Base-by-base conservation (phyloP, 2,888 invertebrate species). In the Deilephila porcellus region DNA sequence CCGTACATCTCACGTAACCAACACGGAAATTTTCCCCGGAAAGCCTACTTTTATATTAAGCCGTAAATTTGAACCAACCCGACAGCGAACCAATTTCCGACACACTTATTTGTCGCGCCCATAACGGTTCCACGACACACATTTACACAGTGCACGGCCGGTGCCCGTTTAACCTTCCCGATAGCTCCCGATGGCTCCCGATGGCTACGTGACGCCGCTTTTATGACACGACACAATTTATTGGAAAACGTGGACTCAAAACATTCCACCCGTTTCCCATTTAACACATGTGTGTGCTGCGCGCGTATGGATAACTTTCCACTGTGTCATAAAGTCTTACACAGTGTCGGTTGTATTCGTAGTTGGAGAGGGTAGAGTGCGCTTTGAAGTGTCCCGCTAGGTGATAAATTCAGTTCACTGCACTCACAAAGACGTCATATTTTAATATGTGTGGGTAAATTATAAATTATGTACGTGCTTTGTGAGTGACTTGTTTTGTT, bases 21-120 rank as follows among this genome's bases (percentile, higher is more conserved):
- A 78, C 82, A 76, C 79, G 80, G 83, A 84, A 81, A 86, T 85
- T 82, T 84, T 81, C 83, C 83, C 83, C 83, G 82, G 85, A 83
- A 88, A 89, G 85, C 85, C 86, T 85, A 87, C 84, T 86, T 79
- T 89, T 88, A 90, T 90, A 90, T 91, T 89, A 88, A 89, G 87
- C 86, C 90, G 87, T 91, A 90, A 91, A 90, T 90, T 89, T 83
- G 84, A 83, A 84, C 83, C 86, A 88, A 80, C 79, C 78, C 87
- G 88, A 85, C 84, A 83, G 83, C 83, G 85, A 85, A 83, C 86
- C 89, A 87, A 88, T 88, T 88, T 87, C 76, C 77, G 52, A 77
- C 76, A 74, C 64, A 71, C 74, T 75, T 77, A 77, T 78, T 77
- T 77, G 77, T 77, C 75, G 76, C 71, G 59, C 73, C 70, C 74